Base-by-base conservation (phyloP, 2,888 invertebrate species). In the Romanomermis culicivorax region DNA sequence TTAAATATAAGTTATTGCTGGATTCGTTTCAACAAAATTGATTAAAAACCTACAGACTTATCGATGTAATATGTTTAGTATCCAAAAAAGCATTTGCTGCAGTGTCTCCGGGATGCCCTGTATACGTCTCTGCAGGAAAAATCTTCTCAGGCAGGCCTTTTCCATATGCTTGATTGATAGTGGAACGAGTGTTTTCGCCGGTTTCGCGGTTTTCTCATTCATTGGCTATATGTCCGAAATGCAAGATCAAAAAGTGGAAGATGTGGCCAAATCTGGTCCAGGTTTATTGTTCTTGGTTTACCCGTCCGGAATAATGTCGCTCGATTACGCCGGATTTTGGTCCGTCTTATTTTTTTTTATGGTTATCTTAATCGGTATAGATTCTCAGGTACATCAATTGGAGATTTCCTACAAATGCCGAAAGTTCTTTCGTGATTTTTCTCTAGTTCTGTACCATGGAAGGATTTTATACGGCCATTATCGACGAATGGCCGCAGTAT, bases 401-500 rank as follows among this genome's bases (percentile, higher is more conserved):
- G 11, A 45, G 3, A 20, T 23, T 45, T 45, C 4, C n/a, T n/a
- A n/a, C 17, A 36, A 36, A 11, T 36, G 11, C 17, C 17, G 11
- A 36, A 11, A 36, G 11, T 36, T 36, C 17, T n/a, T n/a, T n/a
- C n/a, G n/a, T n/a, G n/a, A n/a, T n/a, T n/a, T n/a, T n/a, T 45
- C 58, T 66, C 50, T 63, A 76, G 76, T 93, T 91, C 72, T 89
- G 89, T 66, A 91, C 93, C 51, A 87, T 93, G 84, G 91, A 93
- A 75, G 91, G 91, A 11, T 97, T 97, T 71, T 86, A 97, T 66
- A 97, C 97, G 0, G 95, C 95, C 0, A 82, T 95, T 63, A 85
- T 77, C 29, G 97, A 97, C 71, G 95, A 95, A 73, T 97, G 88
- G 84, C 95, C 97, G 0, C 80, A 80, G 60, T 72, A 82, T 7